Percentiles rank a stretch among this genome's conserved stretches.
phyloP scores from a whole-genome alignment of 53 echinoderm and acorn worm species.

The Paelopatides confundens region DNA sequence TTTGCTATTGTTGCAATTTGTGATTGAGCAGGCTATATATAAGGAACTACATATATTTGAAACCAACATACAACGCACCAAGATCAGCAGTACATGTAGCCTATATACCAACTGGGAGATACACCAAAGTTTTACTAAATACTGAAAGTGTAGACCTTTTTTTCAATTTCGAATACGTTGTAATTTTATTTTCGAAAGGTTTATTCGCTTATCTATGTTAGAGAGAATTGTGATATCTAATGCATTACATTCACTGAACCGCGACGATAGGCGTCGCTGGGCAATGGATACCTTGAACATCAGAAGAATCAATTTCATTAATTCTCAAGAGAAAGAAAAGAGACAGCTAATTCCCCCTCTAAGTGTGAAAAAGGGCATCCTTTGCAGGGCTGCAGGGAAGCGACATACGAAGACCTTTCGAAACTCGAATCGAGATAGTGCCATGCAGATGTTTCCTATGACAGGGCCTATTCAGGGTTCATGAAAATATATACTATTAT shows the following conservation, averaged over 20 bases:
- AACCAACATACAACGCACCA: no score
- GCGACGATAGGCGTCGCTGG: neutral
- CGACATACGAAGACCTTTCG: neutral
- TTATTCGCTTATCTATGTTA: neutral
- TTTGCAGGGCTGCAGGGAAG: neutral
- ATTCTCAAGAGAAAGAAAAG: constrained; percentile 2
- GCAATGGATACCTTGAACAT: neutral
- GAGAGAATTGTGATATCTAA: constrained; percentile 11
- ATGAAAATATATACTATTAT: no score
- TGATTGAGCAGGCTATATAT: no score
- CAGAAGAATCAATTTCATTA: constrained; percentile 28
- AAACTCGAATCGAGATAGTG: no score
- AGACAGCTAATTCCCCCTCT: constrained; percentile 7
- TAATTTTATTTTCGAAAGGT: neutral
- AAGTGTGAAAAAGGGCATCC: constrained; percentile 39
- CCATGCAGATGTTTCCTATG: no score
- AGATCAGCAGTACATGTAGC: no score
- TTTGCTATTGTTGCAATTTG: no score
- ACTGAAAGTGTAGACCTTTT: no score
- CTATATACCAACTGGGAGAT: no score
- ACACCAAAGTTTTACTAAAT: no score
- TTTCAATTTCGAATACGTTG: neutral
- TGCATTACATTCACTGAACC: constrained; percentile 19
- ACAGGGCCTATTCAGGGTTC: no score
- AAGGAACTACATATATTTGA: no score